Conservation (phyloP, 1,140 invertebrate species). For the Orius insidiosus region DNA sequence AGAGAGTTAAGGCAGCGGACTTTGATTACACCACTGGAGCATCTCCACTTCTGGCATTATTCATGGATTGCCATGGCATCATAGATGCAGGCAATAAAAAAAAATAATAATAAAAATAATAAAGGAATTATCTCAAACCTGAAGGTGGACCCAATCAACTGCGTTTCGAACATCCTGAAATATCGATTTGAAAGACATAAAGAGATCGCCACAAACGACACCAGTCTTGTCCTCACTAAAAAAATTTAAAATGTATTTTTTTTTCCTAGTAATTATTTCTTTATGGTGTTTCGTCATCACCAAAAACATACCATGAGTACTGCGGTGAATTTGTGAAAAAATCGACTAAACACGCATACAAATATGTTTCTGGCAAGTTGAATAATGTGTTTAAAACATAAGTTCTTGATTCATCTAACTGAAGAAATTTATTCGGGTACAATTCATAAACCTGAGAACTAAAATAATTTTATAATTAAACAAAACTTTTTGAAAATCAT, state of each 20-base stretch:
- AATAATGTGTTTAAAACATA: constrained; percentile 96
- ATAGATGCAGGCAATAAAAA: background rate
- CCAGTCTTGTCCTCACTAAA: constrained; percentile 51
- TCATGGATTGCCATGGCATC: background rate
- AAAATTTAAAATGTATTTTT: constrained; percentile 14
- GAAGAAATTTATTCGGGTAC: constrained; percentile 96
- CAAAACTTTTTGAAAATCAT: background rate
- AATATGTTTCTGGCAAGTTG: constrained; percentile 92
- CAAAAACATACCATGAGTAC: constrained; percentile 48
- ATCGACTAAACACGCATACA: constrained; percentile 86
- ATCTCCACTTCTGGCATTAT: no score
- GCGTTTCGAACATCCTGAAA: constrained; percentile 90
- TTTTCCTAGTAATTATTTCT: constrained; percentile 6
- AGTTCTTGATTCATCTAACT: constrained; percentile 81
- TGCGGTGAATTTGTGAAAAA: constrained; percentile 83
- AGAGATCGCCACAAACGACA: constrained; percentile 80
- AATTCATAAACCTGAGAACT: constrained; percentile 90
- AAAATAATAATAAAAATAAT: no score
- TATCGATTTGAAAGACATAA: constrained; percentile 97
- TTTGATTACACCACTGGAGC: no score
- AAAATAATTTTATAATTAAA: constrained; percentile 22
- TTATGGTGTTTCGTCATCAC: background rate
- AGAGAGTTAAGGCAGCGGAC: no score
- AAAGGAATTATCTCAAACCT: constrained; percentile 28
- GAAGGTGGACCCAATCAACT: constrained; percentile 82